phyloP scores from a whole-genome alignment of 2,113 vertebrate species.

The Aspidoscelis tigris region DNA sequence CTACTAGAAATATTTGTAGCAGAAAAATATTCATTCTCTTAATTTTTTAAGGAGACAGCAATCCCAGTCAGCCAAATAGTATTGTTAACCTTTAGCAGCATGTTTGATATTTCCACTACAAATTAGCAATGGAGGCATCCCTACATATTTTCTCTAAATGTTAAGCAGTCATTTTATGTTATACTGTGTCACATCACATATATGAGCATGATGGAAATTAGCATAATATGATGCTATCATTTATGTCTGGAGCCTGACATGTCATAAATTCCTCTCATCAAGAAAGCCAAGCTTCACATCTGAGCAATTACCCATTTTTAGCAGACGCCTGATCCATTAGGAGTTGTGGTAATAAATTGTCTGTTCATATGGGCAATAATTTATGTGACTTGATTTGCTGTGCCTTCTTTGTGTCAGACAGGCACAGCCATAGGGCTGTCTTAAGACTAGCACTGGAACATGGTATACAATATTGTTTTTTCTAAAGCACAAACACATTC shows the following conservation, averaged over 20 bases:
- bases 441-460: neutral
- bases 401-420: neutral
- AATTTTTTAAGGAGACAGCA: neutral
- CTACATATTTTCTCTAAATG: neutral
- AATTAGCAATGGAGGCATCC: neutral
- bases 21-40: neutral
- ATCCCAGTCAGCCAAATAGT: neutral
- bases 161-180: slow-evolving; percentile 3
- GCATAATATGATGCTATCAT: slow-evolving; percentile 18
- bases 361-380: slow-evolving; percentile 38
- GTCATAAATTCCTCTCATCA: slow-evolving; percentile 27
- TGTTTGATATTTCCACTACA: neutral
- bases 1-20: neutral
- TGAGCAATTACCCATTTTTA: slow-evolving; percentile 45
- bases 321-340: slow-evolving; percentile 44
- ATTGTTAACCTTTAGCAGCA: slow-evolving; percentile 15
- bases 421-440: neutral
- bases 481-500: neutral
- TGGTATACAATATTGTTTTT: neutral
- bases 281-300: slow-evolving; percentile 45
- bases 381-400: slow-evolving; percentile 34
- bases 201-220: slow-evolving; percentile 30
- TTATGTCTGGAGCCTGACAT: slow-evolving; percentile 23
- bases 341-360: slow-evolving; percentile 35
- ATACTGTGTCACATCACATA: neutral